phyloP scores from a whole-genome alignment of 2,113 vertebrate species.

The Hoplias malabaricus region DNA sequence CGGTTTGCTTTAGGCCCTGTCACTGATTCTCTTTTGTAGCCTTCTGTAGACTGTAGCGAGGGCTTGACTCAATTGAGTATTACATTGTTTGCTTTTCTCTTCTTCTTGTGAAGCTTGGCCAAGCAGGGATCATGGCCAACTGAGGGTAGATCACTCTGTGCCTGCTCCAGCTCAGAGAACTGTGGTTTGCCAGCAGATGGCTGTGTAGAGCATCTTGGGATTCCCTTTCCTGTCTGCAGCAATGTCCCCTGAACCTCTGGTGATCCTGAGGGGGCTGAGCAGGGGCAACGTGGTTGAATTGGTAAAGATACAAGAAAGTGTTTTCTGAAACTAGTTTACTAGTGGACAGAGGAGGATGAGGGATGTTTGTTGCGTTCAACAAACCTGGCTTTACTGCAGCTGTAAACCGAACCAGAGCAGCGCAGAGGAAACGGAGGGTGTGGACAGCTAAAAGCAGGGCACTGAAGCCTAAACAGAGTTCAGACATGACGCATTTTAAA shows the following conservation, averaged over 20 bases:
- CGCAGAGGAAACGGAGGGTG: neutral
- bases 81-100: neutral
- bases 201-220: neutral
- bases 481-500: no score
- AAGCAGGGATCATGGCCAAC: neutral
- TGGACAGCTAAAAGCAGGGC: no score
- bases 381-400: neutral
- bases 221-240: no score
- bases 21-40: neutral
- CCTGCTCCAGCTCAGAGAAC: neutral
- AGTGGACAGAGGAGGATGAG: no score
- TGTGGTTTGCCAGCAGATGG: neutral
- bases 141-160: neutral
- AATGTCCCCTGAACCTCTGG: no score
- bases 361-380: no score
- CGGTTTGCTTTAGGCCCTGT: neutral
- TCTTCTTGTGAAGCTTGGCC: neutral
- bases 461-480: no score
- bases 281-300: no score
- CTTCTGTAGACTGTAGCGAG: neutral
- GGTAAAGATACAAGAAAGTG: no score
- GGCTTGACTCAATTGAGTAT: neutral
- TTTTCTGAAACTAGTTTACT: no score
- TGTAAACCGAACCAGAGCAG: neutral
- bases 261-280: neutral